A percentile compares a stretch with the other conserved stretches of the same genome.
phyloP scores from a whole-genome alignment of 2,888 invertebrate genomes.

The Stenotaenia linearis region DNA sequence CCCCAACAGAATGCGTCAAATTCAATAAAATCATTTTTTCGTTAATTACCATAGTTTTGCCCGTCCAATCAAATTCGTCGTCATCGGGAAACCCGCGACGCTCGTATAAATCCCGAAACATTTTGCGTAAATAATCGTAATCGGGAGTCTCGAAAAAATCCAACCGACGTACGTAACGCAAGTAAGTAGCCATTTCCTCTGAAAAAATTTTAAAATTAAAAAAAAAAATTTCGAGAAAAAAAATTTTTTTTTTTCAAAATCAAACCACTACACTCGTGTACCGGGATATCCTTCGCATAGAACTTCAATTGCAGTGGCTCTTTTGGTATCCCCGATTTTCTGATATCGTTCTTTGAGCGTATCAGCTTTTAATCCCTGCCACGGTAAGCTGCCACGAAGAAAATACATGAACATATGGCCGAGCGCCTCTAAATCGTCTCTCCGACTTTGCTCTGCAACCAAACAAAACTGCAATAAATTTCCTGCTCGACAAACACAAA shows the following conservation, averaged over 20 bases:
- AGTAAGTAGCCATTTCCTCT: slow-evolving; percentile 96
- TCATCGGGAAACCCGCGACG: slow-evolving; percentile 67
- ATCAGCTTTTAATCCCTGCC: slow-evolving; percentile 99
- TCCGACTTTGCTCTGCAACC: slow-evolving; percentile 87
- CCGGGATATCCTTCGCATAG: slow-evolving; percentile 63
- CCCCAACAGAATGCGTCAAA: background rate
- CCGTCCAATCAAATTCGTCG: slow-evolving; percentile 93
- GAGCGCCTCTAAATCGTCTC: slow-evolving; percentile 98
- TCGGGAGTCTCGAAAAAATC: slow-evolving; percentile 99
- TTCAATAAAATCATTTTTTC: background rate
- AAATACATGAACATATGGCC: slow-evolving; percentile 99
- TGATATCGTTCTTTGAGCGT: slow-evolving; percentile 98
- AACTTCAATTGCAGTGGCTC: slow-evolving; percentile 96
- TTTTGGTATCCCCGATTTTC: slow-evolving; percentile 99
- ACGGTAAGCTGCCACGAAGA: slow-evolving; percentile 96
- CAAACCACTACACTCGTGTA: no score
- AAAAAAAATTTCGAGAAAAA: no score
- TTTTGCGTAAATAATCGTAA: slow-evolving; percentile 94
- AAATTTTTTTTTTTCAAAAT: no score
- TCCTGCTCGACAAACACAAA: background rate
- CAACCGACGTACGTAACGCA: slow-evolving; percentile 90
- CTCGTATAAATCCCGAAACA: slow-evolving; percentile 88
- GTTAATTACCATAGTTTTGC: slow-evolving; percentile 60
- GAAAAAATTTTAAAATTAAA: slow-evolving; percentile 53
- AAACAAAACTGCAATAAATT: slow-evolving; percentile 27